Evolutionary conservation across 2,113 vertebrate genomes (phyloP).

Genomic region (Atherinomorus stipes): DNA sequence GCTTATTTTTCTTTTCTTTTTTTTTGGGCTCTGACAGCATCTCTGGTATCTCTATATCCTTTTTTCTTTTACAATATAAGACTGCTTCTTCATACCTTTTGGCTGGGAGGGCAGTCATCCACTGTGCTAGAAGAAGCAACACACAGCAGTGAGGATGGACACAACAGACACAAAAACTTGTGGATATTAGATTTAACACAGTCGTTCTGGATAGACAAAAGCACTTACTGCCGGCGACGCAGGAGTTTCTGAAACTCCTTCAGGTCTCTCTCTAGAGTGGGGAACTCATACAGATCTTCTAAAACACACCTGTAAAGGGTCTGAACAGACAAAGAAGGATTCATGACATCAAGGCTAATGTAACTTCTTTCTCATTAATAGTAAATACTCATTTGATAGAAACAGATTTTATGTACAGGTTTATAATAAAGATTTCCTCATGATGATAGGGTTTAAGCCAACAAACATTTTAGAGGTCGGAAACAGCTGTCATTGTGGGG

Average conservation of each 20-base stretch:
- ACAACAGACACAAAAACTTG: not conserved
- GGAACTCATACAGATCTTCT: slow-evolving; percentile 96
- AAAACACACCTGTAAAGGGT: slow-evolving; percentile 94
- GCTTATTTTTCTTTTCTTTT: too few species aligned
- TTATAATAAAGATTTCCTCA: too few species aligned
- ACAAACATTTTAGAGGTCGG: too few species aligned
- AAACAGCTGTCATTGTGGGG: too few species aligned
- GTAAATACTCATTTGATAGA: too few species aligned
- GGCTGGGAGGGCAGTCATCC: slow-evolving; percentile 95
- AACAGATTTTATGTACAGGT: too few species aligned
- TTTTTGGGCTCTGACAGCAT: not conserved
- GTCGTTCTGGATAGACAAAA: not conserved
- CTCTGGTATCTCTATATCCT: not conserved
- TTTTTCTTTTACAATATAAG: not conserved
- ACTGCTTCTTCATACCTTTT: slow-evolving; percentile 72
- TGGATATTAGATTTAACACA: not conserved
- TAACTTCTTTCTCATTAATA: not conserved
- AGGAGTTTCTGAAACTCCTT: slow-evolving; percentile 98
- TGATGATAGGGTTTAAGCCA: too few species aligned
- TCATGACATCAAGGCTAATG: not conserved
- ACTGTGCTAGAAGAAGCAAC: slow-evolving; percentile 86
- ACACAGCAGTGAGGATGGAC: slow-evolving; percentile 16
- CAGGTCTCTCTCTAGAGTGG: slow-evolving; percentile 93
- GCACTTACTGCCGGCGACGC: slow-evolving; percentile 94
- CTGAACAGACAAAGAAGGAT: slow-evolving; percentile 71